These are phyloP conservation scores for Acrocephalus scirpaceus DNA, from an alignment of 2,797 vertebrate genomes.

Conservation along the genomic window DNA sequence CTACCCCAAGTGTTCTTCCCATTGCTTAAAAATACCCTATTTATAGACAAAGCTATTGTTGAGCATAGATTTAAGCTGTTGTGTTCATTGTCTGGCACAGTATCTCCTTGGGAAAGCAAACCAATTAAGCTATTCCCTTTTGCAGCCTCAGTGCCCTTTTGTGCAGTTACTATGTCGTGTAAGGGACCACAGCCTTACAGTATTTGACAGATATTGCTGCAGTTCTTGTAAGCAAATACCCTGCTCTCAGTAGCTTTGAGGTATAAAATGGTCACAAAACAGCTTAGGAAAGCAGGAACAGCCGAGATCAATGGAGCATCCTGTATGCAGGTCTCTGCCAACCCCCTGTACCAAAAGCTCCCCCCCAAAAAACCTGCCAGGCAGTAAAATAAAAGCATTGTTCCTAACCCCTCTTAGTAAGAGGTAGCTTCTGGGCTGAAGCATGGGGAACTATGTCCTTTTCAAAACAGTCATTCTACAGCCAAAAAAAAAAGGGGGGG, in stretches of 20 bases:
- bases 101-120: constrained; percentile 30
- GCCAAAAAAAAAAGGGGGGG: neutral
- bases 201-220: constrained; percentile 5
- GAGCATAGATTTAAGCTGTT: neutral
- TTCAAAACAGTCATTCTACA: neutral
- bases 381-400: neutral
- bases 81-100: constrained; percentile 5
- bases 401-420: neutral
- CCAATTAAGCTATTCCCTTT: constrained; percentile 27
- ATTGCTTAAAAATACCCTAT: constrained; percentile 8
- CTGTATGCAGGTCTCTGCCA: neutral
- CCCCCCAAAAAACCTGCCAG: neutral
- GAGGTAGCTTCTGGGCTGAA: neutral
- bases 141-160: neutral
- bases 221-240: neutral
- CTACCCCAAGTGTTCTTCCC: neutral
- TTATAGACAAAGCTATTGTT: constrained; percentile 17
- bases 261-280: neutral
- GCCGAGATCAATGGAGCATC: neutral
- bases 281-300: neutral
- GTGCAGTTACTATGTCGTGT: neutral
- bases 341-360: neutral
- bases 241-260: neutral
- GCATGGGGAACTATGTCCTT: neutral
- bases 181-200: neutral